These are phyloP conservation scores for Lathamus discolor DNA, from an alignment of 2,113 vertebrate species.

Conservation along the genomic window DNA sequence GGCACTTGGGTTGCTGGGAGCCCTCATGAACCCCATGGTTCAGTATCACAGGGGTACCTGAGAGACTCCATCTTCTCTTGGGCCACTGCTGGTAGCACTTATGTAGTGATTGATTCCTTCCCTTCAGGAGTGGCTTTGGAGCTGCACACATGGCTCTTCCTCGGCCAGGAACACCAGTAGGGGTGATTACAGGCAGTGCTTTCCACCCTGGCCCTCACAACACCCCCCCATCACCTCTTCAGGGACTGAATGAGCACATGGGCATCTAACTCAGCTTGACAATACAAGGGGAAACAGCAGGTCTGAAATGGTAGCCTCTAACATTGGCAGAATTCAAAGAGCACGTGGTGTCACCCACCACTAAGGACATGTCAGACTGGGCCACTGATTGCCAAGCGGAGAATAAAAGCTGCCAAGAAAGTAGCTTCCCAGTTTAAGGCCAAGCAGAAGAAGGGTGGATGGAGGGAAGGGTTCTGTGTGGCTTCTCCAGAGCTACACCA, in stretches of 20 bases:
- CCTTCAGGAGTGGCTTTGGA: background rate
- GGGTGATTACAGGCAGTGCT: background rate
- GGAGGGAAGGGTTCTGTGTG: background rate
- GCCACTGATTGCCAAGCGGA: conserved; percentile 32
- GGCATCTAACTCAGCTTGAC: background rate
- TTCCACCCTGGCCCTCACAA: background rate
- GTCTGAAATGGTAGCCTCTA: background rate
- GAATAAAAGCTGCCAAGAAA: background rate
- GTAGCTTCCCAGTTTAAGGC: background rate
- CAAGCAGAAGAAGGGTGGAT: background rate
- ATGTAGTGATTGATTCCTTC: background rate
- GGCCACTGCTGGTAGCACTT: fast-evolving
- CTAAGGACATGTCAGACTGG: background rate
- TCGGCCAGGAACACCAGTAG: background rate
- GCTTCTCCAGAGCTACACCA: background rate
- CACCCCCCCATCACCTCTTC: background rate
- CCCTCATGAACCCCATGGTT: background rate
- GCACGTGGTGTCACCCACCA: background rate
- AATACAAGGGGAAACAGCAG: fast-evolving
- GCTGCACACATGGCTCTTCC: background rate
- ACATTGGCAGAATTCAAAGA: background rate
- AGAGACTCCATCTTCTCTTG: background rate
- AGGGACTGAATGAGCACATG: background rate
- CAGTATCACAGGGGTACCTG: background rate
- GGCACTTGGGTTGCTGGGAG: background rate